These are phyloP conservation scores for Bhutanitis thaidina DNA, from an alignment of 2,888 invertebrate species.

Conservation along the genomic window DNA sequence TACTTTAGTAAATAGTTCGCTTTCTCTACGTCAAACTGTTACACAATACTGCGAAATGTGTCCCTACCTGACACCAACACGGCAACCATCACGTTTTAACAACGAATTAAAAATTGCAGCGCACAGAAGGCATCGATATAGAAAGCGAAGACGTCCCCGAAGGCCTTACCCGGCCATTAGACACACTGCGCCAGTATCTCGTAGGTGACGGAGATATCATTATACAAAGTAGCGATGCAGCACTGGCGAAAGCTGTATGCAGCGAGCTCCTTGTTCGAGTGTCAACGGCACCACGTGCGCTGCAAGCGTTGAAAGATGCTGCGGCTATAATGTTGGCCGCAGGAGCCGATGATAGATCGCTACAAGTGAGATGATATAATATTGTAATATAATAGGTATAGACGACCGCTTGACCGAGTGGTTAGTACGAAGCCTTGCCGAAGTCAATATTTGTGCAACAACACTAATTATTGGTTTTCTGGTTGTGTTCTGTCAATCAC, in stretches of 20 bases:
- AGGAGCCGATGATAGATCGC: constrained; percentile 54
- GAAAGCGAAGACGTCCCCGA: constrained; percentile 64
- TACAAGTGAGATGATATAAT: constrained; percentile 45
- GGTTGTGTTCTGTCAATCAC: too few relatives aligned
- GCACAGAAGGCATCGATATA: constrained; percentile 60
- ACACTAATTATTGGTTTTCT: too few relatives aligned
- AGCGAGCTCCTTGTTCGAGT: constrained; percentile 56
- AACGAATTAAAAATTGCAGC: constrained; percentile 43
- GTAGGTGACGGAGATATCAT: constrained; percentile 30
- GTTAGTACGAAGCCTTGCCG: too few relatives aligned
- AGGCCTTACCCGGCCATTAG: constrained; percentile 55
- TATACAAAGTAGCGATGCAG: constrained; percentile 38
- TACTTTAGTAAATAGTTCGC: too few relatives aligned
- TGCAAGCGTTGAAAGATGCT: constrained; percentile 82
- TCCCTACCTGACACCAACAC: too few relatives aligned
- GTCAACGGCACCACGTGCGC: constrained; percentile 54
- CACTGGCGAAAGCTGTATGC: constrained; percentile 53
- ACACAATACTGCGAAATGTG: too few relatives aligned
- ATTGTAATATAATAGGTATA: too few relatives aligned
- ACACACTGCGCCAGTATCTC: constrained; percentile 58
- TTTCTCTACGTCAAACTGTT: too few relatives aligned
- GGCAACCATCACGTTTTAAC: too few relatives aligned
- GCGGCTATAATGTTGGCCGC: constrained; percentile 65
- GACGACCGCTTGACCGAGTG: too few relatives aligned
- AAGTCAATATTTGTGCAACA: too few relatives aligned